A percentile compares a stretch with the other conserved stretches of the same genome.
phyloP scores from a whole-genome alignment of 2,888 invertebrate genomes.

The Bruchidius siliquastri region DNA sequence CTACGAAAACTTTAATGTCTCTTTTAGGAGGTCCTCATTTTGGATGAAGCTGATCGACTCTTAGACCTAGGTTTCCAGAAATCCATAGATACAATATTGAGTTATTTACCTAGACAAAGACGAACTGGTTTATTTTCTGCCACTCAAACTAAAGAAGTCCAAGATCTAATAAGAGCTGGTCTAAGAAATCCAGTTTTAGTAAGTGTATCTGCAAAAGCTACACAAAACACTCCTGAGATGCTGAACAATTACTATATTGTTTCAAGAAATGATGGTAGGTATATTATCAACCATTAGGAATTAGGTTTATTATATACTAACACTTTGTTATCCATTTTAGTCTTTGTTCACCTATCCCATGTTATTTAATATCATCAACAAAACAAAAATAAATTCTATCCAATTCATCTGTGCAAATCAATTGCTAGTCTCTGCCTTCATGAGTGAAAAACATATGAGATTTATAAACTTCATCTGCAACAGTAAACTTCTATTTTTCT shows the following conservation, averaged over 20 bases:
- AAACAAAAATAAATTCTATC: no score
- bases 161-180: conserved; percentile 88
- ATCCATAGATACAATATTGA: conserved; percentile 81
- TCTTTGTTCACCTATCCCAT: no score
- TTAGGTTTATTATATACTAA: no score
- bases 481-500: no score
- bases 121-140: conserved; percentile 98
- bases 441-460: no score
- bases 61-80: conserved; percentile 88
- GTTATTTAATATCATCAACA: no score
- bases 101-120: conserved; percentile 86
- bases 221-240: conserved; percentile 66
- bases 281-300: no score
- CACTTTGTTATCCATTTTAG: no score
- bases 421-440: no score
- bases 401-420: no score
- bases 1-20: no score
- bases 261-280: conserved; percentile 58
- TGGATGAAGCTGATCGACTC: conserved; percentile 96
- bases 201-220: conserved; percentile 81
- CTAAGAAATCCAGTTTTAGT: conserved; percentile 88
- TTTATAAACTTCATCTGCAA: no score
- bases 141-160: conserved; percentile 92
- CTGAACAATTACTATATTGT: conserved; percentile 77
- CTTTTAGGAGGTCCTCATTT: conserved; percentile 76